phyloP scores from a whole-genome alignment of 2,113 vertebrate species.

The Oostethus manadensis region DNA sequence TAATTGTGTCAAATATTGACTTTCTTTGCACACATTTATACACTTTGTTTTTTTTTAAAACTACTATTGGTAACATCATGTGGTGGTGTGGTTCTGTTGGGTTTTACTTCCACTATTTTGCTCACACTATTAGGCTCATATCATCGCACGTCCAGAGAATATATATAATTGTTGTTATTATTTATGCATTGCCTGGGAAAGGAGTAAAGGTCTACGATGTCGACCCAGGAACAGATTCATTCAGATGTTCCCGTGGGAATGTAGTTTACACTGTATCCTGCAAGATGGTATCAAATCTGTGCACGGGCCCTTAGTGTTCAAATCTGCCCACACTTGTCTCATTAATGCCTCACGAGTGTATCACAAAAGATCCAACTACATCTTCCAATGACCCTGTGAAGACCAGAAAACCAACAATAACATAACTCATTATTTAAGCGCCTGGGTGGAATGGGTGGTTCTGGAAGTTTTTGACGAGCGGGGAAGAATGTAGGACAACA shows the following conservation, averaged over 20 bases:
- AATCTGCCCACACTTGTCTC: neutral
- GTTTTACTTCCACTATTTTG: no score
- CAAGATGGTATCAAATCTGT: neutral
- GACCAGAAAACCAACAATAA: conserved; percentile 19
- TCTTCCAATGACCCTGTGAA: conserved; percentile 38
- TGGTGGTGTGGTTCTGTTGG: no score
- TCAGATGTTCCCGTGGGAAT: neutral
- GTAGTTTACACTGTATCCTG: neutral
- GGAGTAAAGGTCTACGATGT: no score
- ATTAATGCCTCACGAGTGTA: conserved; percentile 29
- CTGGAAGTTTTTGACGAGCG: conserved; percentile 25
- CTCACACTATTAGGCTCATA: no score
- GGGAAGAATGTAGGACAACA: conserved; percentile 51
- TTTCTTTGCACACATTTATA: no score
- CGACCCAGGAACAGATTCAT: no score
- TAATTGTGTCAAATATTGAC: no score
- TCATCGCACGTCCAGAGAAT: no score
- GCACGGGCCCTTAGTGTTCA: neutral
- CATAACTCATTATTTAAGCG: conserved; percentile 42
- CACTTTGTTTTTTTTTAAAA: no score
- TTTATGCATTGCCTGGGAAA: no score
- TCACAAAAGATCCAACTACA: conserved; percentile 26
- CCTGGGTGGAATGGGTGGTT: conserved; percentile 19
- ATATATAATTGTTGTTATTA: no score
- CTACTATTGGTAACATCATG: no score